A percentile compares a stretch with the other conserved stretches of the same genome.
Conservation (phyloP, 2,888 invertebrate species). For the Isoperla grammatica region DNA sequence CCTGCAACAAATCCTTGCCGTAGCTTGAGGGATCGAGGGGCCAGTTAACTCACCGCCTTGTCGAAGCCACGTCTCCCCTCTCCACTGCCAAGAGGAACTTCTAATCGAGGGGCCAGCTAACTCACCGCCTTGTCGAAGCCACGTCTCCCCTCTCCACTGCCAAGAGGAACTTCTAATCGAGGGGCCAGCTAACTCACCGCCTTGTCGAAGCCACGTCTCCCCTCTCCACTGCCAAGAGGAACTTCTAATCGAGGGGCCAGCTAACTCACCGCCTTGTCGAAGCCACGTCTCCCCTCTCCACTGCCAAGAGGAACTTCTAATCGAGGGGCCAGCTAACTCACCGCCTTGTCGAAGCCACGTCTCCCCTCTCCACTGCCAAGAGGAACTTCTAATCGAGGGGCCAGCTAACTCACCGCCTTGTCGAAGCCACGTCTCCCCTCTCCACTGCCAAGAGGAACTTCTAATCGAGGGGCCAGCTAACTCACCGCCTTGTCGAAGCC, state of each 20-base stretch:
- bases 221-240: slow-evolving; percentile 88
- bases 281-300: slow-evolving; percentile 95
- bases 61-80: slow-evolving; percentile 92
- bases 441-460: slow-evolving; percentile 93
- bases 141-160: slow-evolving; percentile 96
- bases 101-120: no score
- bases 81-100: slow-evolving; percentile 93
- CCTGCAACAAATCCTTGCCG: no score
- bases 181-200: slow-evolving; percentile 59
- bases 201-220: slow-evolving; percentile 93
- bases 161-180: slow-evolving; percentile 91
- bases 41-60: slow-evolving; percentile 58
- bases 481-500: slow-evolving; percentile 77
- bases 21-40: not conserved
- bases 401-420: slow-evolving; percentile 66
- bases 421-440: slow-evolving; percentile 92
- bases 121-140: slow-evolving; percentile 77
- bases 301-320: slow-evolving; percentile 91
- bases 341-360: slow-evolving; percentile 87
- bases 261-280: slow-evolving; percentile 71
- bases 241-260: slow-evolving; percentile 96
- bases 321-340: no score
- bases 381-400: slow-evolving; percentile 95
- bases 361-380: slow-evolving; percentile 91
- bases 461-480: no score